phyloP scores from a whole-genome alignment of 23 tunicate genomes.

The Ciona savignyi region DNA sequence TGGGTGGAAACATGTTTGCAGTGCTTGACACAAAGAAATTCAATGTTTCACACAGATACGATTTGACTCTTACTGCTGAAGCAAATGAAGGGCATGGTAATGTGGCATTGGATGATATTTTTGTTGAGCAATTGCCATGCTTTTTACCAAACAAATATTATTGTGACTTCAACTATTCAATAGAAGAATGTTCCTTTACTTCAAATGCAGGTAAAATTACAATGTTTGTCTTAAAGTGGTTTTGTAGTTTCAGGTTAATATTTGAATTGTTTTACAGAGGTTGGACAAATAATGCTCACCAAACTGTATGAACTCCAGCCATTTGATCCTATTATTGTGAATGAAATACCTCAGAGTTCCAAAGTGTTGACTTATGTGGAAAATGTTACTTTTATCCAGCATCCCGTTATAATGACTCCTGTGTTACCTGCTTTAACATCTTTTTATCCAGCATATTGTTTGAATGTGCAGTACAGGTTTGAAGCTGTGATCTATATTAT shows the following conservation, averaged over 20 bases:
- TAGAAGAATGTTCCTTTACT: constrained; percentile 35
- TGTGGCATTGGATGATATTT: constrained; percentile 59
- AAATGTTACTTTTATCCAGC: background rate
- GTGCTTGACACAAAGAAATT: background rate
- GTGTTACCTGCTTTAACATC: constrained; percentile 34
- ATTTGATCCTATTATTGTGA: constrained; percentile 45
- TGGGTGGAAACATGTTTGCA: background rate
- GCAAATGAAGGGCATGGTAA: constrained; percentile 19
- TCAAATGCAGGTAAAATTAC: constrained; percentile 3
- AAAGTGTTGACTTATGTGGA: constrained; percentile 30
- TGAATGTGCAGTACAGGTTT: constrained; percentile 65
- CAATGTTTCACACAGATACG: constrained; percentile 42
- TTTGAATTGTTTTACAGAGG: constrained; percentile 1
- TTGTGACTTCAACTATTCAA: constrained; percentile 36
- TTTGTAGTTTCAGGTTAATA: too few relatives aligned
- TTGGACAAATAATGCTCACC: background rate
- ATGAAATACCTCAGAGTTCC: constrained; percentile 1
- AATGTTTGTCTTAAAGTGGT: too few relatives aligned
- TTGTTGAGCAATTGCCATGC: constrained; percentile 41
- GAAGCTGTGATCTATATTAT: too few relatives aligned
- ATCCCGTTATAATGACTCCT: constrained; percentile 43
- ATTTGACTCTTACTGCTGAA: constrained; percentile 25
- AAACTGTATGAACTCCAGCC: constrained; percentile 13
- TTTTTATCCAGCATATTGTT: constrained; percentile 58
- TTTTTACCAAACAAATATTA: constrained; percentile 21